These are phyloP conservation scores for Boleophthalmus pectinirostris DNA, from an alignment of 2,113 vertebrate species.

Conservation along the genomic window DNA sequence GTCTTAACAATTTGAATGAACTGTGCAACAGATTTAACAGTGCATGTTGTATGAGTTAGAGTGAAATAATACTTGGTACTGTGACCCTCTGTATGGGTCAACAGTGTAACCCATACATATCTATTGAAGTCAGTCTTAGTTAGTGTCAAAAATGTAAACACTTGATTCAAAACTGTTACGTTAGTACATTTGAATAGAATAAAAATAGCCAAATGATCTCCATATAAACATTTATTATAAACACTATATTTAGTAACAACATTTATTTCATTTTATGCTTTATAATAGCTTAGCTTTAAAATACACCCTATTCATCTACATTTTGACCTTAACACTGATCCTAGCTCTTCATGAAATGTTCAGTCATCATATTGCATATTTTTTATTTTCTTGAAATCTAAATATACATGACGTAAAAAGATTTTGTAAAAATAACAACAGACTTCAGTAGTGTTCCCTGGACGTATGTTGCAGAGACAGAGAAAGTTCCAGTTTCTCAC, in stretches of 20 bases:
- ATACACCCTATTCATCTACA: background rate
- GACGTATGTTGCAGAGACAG: background rate
- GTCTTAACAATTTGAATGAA: no score
- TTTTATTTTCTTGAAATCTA: background rate
- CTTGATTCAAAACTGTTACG: background rate
- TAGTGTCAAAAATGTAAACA: no score
- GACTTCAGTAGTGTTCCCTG: background rate
- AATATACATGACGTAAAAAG: background rate
- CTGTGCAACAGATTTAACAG: no score
- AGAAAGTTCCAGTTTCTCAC: background rate
- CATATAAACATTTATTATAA: slow-evolving; percentile 53
- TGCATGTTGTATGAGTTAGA: background rate
- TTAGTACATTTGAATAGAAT: background rate
- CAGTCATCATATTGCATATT: background rate
- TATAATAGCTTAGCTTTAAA: background rate
- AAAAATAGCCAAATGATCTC: background rate
- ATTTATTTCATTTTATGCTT: background rate
- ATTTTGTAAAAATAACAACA: background rate
- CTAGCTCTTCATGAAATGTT: background rate
- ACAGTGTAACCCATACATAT: background rate
- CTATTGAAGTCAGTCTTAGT: no score
- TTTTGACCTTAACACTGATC: slow-evolving; percentile 23
- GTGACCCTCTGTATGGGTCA: background rate
- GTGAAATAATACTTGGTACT: background rate
- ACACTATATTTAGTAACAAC: slow-evolving; percentile 37